A percentile compares a stretch with the other conserved stretches of the same genome.
These are phyloP conservation scores for Emys orbicularis DNA, from an alignment of 2,797 vertebrate genomes.

Conservation along the genomic window DNA sequence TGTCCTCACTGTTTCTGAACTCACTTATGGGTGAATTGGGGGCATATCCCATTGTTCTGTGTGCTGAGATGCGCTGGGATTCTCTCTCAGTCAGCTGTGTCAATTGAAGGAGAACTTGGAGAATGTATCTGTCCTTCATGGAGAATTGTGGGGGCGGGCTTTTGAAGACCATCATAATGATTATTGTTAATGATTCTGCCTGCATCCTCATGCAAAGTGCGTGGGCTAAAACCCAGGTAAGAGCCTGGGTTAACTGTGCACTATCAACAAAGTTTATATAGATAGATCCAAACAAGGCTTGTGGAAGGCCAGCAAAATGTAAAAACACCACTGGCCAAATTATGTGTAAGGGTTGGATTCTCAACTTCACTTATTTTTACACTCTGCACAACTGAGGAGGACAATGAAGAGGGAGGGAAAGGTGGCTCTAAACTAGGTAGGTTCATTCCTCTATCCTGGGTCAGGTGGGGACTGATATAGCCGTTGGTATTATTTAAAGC, in stretches of 20 bases:
- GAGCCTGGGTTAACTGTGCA: neutral
- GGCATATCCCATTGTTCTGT: neutral
- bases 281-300: neutral
- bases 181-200: neutral
- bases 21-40: neutral
- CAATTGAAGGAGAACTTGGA: neutral
- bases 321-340: neutral
- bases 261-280: neutral
- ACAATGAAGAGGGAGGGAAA: conserved; percentile 28
- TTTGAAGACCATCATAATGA: neutral
- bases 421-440: conserved; percentile 25
- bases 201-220: neutral
- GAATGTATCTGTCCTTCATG: neutral
- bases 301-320: neutral
- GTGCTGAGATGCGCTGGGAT: neutral
- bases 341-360: neutral
- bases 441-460: conserved; percentile 23
- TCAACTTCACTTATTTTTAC: neutral
- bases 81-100: neutral
- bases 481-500: neutral
- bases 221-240: neutral
- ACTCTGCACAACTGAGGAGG: neutral
- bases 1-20: neutral
- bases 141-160: neutral
- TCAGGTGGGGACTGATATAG: conserved; percentile 37